Conservation (phyloP, 2,113 vertebrate species). For the Garra rufa region DNA sequence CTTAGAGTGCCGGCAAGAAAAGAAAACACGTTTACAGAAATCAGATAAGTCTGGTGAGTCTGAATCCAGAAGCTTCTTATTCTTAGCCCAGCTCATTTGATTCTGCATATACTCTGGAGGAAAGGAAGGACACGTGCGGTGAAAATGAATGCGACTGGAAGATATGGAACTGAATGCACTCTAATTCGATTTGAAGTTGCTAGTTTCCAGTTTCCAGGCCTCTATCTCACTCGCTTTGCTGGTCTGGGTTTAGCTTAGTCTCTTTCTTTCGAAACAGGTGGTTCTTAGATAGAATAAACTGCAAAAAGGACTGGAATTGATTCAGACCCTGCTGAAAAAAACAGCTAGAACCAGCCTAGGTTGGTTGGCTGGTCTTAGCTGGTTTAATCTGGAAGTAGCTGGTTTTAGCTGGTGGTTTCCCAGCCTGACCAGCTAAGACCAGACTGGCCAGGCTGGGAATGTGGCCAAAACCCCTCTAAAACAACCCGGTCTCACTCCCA, state of each 20-base stretch:
- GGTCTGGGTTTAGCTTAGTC: neutral
- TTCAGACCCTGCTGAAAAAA: no score
- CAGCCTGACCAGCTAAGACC: no score
- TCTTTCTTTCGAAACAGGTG: neutral
- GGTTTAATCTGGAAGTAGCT: no score
- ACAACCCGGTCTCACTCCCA: no score
- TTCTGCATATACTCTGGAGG: neutral
- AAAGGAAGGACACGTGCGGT: neutral
- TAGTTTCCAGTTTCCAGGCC: neutral
- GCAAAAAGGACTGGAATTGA: neutral
- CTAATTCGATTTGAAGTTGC: neutral
- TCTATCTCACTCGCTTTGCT: neutral
- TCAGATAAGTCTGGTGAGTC: neutral
- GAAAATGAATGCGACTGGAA: neutral
- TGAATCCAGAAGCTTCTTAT: neutral
- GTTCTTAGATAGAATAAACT: neutral
- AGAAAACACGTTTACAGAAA: slow-evolving; percentile 4
- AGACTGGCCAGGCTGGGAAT: no score
- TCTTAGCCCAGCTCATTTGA: neutral
- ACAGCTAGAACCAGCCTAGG: no score
- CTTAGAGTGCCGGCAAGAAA: neutral
- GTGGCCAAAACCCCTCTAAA: no score
- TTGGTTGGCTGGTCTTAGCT: no score
- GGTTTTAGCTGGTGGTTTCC: no score
- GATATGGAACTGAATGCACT: neutral